These are phyloP conservation scores for Acanthiza pusilla DNA, from an alignment of 2,797 vertebrate species.

Conservation along the genomic window DNA sequence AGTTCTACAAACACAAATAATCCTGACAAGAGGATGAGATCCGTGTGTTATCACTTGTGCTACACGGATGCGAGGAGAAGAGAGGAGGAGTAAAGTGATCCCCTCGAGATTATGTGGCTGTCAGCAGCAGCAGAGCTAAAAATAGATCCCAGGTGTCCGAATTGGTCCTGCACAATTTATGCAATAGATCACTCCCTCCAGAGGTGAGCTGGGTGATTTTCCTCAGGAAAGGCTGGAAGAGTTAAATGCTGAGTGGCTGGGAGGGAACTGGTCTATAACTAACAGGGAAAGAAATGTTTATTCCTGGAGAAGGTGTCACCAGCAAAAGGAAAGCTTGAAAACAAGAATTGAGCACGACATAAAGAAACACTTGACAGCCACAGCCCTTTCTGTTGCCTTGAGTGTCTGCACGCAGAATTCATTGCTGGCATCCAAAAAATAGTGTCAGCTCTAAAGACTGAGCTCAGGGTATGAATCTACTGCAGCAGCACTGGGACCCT, in stretches of 20 bases:
- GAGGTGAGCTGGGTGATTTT: not conserved
- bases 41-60: not conserved
- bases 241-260: not conserved
- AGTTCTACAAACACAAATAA: not conserved
- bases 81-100: not conserved
- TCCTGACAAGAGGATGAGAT: not conserved
- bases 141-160: not conserved
- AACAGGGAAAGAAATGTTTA: not conserved
- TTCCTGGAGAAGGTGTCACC: not conserved
- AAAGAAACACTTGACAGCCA: slow-evolving; percentile 22
- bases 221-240: not conserved
- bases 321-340: not conserved
- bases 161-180: not conserved
- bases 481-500: not conserved
- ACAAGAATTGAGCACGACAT: not conserved
- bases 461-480: not conserved
- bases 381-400: not conserved
- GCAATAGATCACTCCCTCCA: not conserved
- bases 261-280: not conserved
- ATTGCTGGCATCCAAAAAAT: not conserved
- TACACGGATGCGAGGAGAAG: not conserved
- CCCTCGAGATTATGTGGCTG: not conserved
- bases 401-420: not conserved
- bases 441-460: not conserved
- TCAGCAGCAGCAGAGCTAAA: not conserved